Conservation (phyloP, 2,888 invertebrate species). For the Callosobruchus maculatus region DNA sequence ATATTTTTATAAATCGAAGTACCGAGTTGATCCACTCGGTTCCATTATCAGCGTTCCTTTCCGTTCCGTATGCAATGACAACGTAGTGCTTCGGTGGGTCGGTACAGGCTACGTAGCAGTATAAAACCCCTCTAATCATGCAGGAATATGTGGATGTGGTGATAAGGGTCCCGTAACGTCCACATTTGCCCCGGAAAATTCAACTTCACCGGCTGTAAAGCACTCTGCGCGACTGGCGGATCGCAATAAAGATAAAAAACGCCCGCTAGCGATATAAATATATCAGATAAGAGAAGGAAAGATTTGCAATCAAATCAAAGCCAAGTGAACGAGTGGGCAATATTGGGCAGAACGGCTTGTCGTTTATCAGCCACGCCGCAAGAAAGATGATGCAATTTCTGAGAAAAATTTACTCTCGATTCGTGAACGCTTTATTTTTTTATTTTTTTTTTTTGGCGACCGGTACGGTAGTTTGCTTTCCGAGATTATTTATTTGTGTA, state of each 20-base stretch:
- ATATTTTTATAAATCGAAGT: too few relatives aligned
- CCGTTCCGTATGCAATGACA: too few relatives aligned
- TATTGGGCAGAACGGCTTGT: slow-evolving; percentile 35
- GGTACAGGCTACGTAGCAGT: background rate
- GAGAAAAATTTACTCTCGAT: slow-evolving; percentile 42
- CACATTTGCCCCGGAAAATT: background rate
- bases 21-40: too few relatives aligned
- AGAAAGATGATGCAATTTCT: slow-evolving; percentile 44
- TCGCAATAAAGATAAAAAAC: background rate
- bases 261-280: background rate
- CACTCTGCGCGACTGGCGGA: background rate
- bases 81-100: too few relatives aligned
- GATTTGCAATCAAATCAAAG: slow-evolving; percentile 43
- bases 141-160: background rate
- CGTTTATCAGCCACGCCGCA: slow-evolving; percentile 39
- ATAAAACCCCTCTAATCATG: background rate
- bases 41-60: too few relatives aligned
- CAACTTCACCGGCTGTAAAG: background rate
- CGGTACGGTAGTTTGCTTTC: slow-evolving; percentile 22
- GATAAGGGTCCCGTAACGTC: background rate
- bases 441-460: too few relatives aligned
- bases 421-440: slow-evolving; percentile 34
- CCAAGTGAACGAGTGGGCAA: slow-evolving; percentile 44
- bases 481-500: slow-evolving; percentile 20
- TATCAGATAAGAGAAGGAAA: slow-evolving; percentile 12